A percentile compares a stretch with the other conserved stretches of the same genome.
Evolutionary conservation across 2,113 vertebrate species (phyloP).

Genomic region (Podocnemis expansa): DNA sequence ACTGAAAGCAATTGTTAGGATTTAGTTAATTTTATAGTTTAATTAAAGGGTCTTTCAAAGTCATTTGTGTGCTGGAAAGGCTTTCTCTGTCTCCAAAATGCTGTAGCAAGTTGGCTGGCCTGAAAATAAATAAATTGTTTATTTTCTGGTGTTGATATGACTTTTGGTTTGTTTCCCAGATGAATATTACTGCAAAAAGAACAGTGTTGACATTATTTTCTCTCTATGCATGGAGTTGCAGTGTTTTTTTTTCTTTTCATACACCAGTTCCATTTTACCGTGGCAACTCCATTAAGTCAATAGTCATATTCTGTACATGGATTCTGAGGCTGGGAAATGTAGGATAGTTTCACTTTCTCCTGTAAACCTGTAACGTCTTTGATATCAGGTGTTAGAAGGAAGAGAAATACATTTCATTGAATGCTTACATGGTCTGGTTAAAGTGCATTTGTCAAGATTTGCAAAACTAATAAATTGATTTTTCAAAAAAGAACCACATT

Average conservation of each 20-base stretch:
- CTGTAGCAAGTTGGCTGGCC: neutral
- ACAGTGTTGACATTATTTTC: neutral
- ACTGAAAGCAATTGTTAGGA: conserved; percentile 13
- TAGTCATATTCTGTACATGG: neutral
- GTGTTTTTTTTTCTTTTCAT: neutral
- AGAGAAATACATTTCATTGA: neutral
- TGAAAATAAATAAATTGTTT: neutral
- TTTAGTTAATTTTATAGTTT: neutral
- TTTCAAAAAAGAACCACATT: neutral
- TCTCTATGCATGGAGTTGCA: neutral
- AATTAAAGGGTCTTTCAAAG: neutral
- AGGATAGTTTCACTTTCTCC: neutral
- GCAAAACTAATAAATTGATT: neutral
- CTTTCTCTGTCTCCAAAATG: neutral
- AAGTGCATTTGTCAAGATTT: neutral
- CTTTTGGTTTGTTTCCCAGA: neutral
- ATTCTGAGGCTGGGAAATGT: neutral
- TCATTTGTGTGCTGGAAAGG: neutral
- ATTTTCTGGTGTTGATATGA: neutral
- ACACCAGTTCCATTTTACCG: neutral
- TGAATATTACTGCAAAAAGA: neutral
- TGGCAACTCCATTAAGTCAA: accelerated
- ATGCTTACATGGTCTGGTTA: neutral
- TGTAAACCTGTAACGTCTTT: accelerated
- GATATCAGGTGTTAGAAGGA: neutral